phyloP scores from a whole-genome alignment of 2,888 invertebrate genomes.

The Tromatobia lineatoria region DNA sequence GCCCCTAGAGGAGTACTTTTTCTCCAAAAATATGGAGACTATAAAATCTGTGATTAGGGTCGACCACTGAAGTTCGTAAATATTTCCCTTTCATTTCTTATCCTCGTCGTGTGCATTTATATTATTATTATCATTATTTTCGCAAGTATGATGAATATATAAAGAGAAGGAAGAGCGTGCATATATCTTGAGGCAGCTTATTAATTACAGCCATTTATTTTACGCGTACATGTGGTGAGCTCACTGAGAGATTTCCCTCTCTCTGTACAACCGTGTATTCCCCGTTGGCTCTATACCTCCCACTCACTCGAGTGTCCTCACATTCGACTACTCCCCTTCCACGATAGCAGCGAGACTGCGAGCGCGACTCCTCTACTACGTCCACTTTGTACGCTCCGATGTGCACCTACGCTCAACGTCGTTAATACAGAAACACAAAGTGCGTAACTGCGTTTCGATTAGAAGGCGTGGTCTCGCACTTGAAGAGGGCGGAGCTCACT shows the following conservation, averaged over 20 bases:
- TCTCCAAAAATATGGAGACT: slow-evolving; percentile 6
- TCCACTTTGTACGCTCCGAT: slow-evolving; percentile 30
- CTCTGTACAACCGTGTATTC: slow-evolving; percentile 47
- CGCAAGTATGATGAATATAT: slow-evolving; percentile 14
- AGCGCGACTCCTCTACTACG: slow-evolving; percentile 9
- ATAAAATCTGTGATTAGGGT: slow-evolving; percentile 39
- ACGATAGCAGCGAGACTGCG: background rate
- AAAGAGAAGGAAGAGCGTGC: slow-evolving; percentile 2
- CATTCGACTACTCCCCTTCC: slow-evolving; percentile 55
- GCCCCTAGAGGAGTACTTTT: background rate
- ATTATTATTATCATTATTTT: slow-evolving; percentile 26
- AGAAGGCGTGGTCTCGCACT: slow-evolving; percentile 80
- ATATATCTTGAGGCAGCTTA: slow-evolving; percentile 24
- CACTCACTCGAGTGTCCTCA: slow-evolving; percentile 57
- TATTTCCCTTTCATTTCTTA: background rate
- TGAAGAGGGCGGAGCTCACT: slow-evolving; percentile 79
- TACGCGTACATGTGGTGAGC: slow-evolving; percentile 33
- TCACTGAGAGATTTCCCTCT: slow-evolving; percentile 31
- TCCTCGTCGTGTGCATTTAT: background rate
- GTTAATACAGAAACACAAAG: slow-evolving; percentile 65
- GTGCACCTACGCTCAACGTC: slow-evolving; percentile 25
- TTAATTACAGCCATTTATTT: slow-evolving; percentile 55
- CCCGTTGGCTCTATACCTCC: slow-evolving; percentile 40
- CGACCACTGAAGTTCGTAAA: background rate
- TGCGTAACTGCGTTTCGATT: slow-evolving; percentile 76